These are phyloP conservation scores for Notamacropus eugenii DNA, from an alignment of 2,797 vertebrate genomes.

Conservation along the genomic window DNA sequence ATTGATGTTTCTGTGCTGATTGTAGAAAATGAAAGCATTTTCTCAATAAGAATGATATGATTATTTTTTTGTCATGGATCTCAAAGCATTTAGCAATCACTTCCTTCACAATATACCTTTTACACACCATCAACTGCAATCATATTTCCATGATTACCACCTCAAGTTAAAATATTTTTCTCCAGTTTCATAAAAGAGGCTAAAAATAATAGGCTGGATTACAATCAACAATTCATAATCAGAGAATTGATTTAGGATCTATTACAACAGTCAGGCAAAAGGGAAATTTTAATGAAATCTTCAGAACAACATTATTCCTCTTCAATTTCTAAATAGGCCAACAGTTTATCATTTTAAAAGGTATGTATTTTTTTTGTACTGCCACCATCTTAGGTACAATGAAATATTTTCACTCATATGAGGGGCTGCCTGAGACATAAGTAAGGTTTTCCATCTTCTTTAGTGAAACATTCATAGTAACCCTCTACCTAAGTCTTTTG, in stretches of 20 bases:
- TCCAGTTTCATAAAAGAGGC: slow-evolving; percentile 57
- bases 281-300: slow-evolving; percentile 72
- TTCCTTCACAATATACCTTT: slow-evolving; percentile 56
- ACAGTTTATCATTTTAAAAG: slow-evolving; percentile 67
- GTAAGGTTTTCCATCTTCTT: slow-evolving; percentile 19
- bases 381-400: neutral
- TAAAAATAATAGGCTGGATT: slow-evolving; percentile 73
- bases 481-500: neutral
- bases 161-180: slow-evolving; percentile 73
- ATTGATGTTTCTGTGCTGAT: slow-evolving; percentile 25
- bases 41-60: slow-evolving; percentile 19
- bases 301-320: slow-evolving; percentile 60
- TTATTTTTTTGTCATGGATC: slow-evolving; percentile 36
- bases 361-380: slow-evolving; percentile 55
- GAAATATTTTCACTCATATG: slow-evolving; percentile 16
- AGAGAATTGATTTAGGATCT: slow-evolving; percentile 72
- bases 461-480: slow-evolving; percentile 26
- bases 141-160: slow-evolving; percentile 63
- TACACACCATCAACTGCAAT: slow-evolving; percentile 45
- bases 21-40: slow-evolving; percentile 49
- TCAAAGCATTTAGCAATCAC: slow-evolving; percentile 54
- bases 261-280: slow-evolving; percentile 66
- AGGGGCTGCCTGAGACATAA: slow-evolving; percentile 33
- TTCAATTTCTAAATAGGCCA: slow-evolving; percentile 52
- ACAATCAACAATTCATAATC: slow-evolving; percentile 70